phyloP scores from a whole-genome alignment of 2,113 vertebrate genomes.

The Anoura caudifer region DNA sequence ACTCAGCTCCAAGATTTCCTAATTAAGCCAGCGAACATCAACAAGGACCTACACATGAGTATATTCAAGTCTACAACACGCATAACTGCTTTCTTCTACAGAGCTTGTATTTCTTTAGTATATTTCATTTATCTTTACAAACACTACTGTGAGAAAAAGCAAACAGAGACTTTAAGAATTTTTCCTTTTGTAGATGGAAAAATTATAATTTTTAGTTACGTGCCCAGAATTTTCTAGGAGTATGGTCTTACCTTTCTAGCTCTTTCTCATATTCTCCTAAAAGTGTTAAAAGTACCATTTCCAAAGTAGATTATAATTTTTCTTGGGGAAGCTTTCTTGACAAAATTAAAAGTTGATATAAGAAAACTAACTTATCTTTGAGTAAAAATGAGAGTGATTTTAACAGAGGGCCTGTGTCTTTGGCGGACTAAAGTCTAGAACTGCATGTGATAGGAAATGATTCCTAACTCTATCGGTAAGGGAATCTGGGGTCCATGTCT shows the following conservation, averaged over 20 bases:
- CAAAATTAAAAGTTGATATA: background rate
- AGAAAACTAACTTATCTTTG: background rate
- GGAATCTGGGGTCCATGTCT: background rate
- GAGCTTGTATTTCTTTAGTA: background rate
- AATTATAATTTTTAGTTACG: background rate
- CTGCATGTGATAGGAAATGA: background rate
- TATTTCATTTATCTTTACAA: conserved; percentile 7
- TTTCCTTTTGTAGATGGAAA: background rate
- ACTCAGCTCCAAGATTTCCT: background rate
- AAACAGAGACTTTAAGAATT: background rate
- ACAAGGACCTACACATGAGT: background rate
- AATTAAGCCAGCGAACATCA: background rate
- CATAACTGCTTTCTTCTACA: background rate
- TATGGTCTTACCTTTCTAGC: background rate
- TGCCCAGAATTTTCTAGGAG: background rate
- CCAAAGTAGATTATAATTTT: background rate
- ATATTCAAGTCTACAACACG: background rate
- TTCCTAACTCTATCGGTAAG: background rate
- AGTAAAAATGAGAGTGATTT: conserved; percentile 1
- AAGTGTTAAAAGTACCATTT: background rate
- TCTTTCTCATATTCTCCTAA: background rate
- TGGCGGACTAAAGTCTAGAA: background rate
- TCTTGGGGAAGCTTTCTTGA: background rate
- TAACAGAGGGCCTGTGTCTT: background rate
- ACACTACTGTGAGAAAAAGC: background rate